Evolutionary conservation across 1,140 invertebrate species (phyloP).

Genomic region (Microplitis demolitor): DNA sequence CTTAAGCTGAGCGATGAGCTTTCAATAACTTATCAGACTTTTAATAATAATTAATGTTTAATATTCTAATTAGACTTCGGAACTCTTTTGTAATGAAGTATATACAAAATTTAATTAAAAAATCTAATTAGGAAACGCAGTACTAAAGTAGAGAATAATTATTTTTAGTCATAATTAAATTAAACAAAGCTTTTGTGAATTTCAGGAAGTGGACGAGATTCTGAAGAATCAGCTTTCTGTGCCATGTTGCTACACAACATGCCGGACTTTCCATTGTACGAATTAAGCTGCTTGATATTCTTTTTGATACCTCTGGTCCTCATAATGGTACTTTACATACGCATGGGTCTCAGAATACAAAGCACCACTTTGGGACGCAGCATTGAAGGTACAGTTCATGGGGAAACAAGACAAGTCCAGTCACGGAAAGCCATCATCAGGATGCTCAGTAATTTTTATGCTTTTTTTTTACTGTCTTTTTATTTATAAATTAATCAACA

Average conservation of each 20-base stretch:
- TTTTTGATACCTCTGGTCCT: constrained; percentile 80
- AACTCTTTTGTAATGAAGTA: too few species aligned
- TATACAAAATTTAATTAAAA: too few species aligned
- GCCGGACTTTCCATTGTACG: constrained; percentile 70
- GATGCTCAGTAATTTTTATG: constrained; percentile 67
- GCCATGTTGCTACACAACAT: constrained; percentile 69
- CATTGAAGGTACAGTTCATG: constrained; percentile 68
- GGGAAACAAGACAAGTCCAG: constrained; percentile 69
- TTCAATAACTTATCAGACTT: too few species aligned
- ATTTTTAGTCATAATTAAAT: too few species aligned
- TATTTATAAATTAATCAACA: background rate
- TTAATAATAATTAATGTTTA: too few species aligned
- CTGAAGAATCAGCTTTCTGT: constrained; percentile 75
- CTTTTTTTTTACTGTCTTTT: background rate
- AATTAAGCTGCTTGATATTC: constrained; percentile 79
- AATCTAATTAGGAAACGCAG: too few species aligned
- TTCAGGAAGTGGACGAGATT: constrained; percentile 42
- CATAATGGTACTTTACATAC: constrained; percentile 75
- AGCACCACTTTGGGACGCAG: constrained; percentile 59
- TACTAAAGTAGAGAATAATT: too few species aligned
- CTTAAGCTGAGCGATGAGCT: too few species aligned
- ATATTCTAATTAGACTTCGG: too few species aligned
- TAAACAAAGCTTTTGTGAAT: background rate
- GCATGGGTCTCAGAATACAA: constrained; percentile 74
- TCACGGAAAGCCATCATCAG: constrained; percentile 76